Percentiles rank a stretch among this genome's conserved stretches.
Evolutionary conservation across 2,113 vertebrate genomes (phyloP).

Genomic region (Spheniscus mendiculus): DNA sequence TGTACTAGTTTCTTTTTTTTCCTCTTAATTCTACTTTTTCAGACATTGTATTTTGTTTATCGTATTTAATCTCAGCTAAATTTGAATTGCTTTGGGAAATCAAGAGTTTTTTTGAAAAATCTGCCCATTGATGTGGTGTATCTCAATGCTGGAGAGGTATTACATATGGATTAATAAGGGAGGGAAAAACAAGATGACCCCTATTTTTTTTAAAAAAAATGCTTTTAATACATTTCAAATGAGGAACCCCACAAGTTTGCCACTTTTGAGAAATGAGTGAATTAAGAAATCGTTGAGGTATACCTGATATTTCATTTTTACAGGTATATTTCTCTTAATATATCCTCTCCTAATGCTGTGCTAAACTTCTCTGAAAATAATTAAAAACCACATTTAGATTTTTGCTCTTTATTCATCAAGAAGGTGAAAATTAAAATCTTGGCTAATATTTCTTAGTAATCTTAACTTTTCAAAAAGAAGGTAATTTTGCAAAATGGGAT

Average conservation of each 20-base stretch:
- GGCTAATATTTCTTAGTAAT: not conserved
- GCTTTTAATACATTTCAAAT: not conserved
- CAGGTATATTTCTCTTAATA: not conserved
- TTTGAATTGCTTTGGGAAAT: not conserved
- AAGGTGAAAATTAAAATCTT: not conserved
- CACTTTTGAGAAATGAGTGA: not conserved
- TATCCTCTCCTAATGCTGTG: not conserved
- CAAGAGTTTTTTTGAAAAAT: not conserved
- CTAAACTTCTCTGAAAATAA: not conserved
- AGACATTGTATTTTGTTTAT: not conserved
- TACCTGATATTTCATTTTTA: not conserved
- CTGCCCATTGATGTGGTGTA: not conserved
- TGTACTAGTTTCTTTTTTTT: not conserved
- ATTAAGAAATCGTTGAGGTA: not conserved
- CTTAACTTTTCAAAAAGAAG: not conserved
- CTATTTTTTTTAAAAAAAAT: not conserved
- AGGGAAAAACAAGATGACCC: rapidly evolving
- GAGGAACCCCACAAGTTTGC: rapidly evolving
- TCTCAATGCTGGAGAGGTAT: not conserved
- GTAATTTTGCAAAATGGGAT: not conserved
- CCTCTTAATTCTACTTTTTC: not conserved
- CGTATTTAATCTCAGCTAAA: not conserved
- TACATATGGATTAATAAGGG: not conserved
- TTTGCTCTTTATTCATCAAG: not conserved
- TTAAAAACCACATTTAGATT: not conserved